phyloP scores from a whole-genome alignment of 2,797 vertebrate species.

The Galaxias olidus region DNA sequence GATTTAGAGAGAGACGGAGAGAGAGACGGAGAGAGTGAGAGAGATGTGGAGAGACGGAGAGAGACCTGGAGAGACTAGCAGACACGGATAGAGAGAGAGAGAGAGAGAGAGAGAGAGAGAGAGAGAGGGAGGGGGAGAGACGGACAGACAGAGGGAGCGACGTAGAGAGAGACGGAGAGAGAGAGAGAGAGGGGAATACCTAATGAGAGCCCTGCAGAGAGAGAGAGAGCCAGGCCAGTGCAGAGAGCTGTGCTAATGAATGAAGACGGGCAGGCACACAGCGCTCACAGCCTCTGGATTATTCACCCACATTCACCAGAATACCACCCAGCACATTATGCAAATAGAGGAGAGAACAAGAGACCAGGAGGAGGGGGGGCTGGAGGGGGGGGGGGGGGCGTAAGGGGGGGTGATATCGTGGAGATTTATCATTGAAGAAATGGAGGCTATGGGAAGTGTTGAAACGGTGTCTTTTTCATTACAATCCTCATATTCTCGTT shows the following conservation, averaged over 20 bases:
- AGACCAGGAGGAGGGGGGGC: conserved; percentile 29
- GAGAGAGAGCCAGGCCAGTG: conserved; percentile 54
- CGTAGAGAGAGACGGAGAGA: background rate
- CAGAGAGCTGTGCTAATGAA: conserved; percentile 57
- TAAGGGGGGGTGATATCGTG: conserved; percentile 22
- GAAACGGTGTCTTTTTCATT: conserved; percentile 38
- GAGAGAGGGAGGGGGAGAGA: background rate
- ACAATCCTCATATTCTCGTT: conserved; percentile 54
- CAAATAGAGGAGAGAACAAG: conserved; percentile 52
- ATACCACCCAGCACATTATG: conserved; percentile 67
- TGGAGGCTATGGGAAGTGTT: conserved; percentile 7
- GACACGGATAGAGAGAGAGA: background rate
- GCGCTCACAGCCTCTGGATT: conserved; percentile 61
- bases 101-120: background rate
- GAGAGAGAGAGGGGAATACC: conserved; percentile 38
- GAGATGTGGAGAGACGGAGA: conserved; percentile 33
- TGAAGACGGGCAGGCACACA: conserved; percentile 58
- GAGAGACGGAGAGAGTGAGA: background rate
- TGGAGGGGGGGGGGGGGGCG: conserved; percentile 7
- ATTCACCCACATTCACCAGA: conserved; percentile 70
- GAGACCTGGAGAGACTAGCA: conserved; percentile 17
- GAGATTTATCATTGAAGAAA: conserved; percentile 30
- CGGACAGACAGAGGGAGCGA: background rate
- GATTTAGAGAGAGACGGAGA: background rate
- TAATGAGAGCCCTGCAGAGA: conserved; percentile 65